Evolutionary conservation across 2,888 invertebrate genomes (phyloP).

Genomic region (Falcaria lacertinaria): DNA sequence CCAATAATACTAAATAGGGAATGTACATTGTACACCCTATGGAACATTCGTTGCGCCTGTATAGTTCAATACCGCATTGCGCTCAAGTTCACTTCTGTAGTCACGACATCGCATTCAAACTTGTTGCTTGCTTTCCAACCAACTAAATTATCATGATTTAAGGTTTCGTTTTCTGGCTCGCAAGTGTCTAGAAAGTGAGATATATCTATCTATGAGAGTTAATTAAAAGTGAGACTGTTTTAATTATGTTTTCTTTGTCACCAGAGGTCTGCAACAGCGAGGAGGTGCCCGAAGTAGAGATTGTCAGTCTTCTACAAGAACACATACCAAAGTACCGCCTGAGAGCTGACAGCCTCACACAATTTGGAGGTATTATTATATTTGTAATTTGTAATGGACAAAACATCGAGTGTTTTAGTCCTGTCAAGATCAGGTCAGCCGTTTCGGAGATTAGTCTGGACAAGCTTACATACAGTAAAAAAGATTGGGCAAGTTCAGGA

Average conservation of each 20-base stretch:
- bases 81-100: constrained; percentile 46
- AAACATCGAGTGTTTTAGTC: constrained; percentile 4
- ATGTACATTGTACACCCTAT: constrained; percentile 44
- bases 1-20: constrained; percentile 52
- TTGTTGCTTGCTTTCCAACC: constrained; percentile 54
- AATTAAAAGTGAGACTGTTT: constrained; percentile 1
- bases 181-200: constrained; percentile 26
- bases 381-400: too few species aligned
- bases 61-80: constrained; percentile 40
- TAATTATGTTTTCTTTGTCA: constrained; percentile 41
- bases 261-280: constrained; percentile 95
- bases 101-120: constrained; percentile 51
- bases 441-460: too few species aligned
- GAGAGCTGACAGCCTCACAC: constrained; percentile 94
- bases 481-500: too few species aligned
- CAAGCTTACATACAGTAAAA: too few species aligned
- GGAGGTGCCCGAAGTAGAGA: constrained; percentile 96
- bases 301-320: constrained; percentile 95
- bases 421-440: too few species aligned
- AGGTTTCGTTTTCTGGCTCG: constrained; percentile 23
- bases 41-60: constrained; percentile 30
- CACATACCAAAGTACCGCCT: constrained; percentile 96
- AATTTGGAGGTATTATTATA: constrained; percentile 86
- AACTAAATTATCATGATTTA: constrained; percentile 38
- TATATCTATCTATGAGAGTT: constrained; percentile 8